A percentile compares a stretch with the other conserved stretches of the same genome.
These are phyloP conservation scores for Petrocephalus microphthalmus DNA, from an alignment of 2,113 vertebrate genomes.

Conservation along the genomic window DNA sequence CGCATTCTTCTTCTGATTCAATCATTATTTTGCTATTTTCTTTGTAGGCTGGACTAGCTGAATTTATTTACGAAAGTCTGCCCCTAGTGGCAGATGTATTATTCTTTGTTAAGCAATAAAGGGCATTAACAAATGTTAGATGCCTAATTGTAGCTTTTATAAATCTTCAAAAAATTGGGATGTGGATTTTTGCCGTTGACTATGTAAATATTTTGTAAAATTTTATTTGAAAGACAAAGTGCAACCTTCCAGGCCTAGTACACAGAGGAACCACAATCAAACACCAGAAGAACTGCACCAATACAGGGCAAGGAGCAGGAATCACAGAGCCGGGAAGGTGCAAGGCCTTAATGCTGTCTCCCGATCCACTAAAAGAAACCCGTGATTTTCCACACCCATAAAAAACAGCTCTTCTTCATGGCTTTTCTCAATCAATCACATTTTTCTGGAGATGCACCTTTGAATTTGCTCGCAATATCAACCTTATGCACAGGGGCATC, in stretches of 20 bases:
- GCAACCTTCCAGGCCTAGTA: not conserved
- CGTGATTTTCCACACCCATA: not conserved
- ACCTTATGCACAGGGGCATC: not conserved
- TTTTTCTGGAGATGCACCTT: not conserved
- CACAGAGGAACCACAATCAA: not conserved
- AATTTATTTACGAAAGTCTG: not conserved
- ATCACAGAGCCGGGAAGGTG: not conserved
- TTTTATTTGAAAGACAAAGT: not conserved
- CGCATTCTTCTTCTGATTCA: not conserved
- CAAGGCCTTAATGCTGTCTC: not conserved
- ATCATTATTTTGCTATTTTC: not conserved
- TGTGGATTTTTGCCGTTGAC: not conserved
- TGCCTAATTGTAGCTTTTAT: not conserved
- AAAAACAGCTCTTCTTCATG: not conserved
- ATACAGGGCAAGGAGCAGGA: not conserved
- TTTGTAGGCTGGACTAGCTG: not conserved
- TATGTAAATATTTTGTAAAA: not conserved
- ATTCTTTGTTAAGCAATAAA: not conserved
- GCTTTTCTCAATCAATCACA: not conserved
- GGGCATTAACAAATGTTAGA: not conserved
- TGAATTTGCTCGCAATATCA: not conserved
- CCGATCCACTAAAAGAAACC: not conserved
- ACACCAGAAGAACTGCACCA: not conserved
- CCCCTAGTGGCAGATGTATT: not conserved
- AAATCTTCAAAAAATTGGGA: not conserved